Evolutionary conservation across 2,797 vertebrate species (phyloP).

Genomic region (Limosa lapponica): DNA sequence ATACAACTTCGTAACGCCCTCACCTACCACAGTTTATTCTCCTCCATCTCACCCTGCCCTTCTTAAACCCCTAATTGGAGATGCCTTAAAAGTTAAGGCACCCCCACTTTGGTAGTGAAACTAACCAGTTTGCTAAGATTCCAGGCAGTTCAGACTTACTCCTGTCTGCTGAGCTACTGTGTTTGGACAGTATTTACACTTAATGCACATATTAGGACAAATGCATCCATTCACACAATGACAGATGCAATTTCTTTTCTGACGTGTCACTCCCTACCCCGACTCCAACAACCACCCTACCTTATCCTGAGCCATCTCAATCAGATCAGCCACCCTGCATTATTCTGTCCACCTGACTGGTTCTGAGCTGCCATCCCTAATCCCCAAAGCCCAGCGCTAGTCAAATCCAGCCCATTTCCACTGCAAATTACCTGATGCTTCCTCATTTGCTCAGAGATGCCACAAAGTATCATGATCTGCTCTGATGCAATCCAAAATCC

Average conservation of each 20-base stretch:
- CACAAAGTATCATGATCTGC: not conserved
- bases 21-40: not conserved
- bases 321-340: not conserved
- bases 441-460: not conserved
- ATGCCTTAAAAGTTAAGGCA: not conserved
- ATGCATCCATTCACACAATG: not conserved
- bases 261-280: accelerated
- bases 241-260: not conserved
- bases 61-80: not conserved
- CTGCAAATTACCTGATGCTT: not conserved
- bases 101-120: not conserved
- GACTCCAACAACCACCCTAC: not conserved
- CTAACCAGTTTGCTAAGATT: not conserved
- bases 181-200: not conserved
- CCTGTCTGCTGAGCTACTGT: not conserved
- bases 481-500: not conserved
- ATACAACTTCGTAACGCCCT: not conserved
- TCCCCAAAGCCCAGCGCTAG: not conserved
- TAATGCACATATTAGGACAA: not conserved
- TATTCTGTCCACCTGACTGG: not conserved
- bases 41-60: not conserved
- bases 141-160: not conserved
- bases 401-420: not conserved
- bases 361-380: not conserved
- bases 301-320: not conserved